Evolutionary conservation across 2,113 vertebrate species (phyloP).

Genomic region (Phycodurus eques): DNA sequence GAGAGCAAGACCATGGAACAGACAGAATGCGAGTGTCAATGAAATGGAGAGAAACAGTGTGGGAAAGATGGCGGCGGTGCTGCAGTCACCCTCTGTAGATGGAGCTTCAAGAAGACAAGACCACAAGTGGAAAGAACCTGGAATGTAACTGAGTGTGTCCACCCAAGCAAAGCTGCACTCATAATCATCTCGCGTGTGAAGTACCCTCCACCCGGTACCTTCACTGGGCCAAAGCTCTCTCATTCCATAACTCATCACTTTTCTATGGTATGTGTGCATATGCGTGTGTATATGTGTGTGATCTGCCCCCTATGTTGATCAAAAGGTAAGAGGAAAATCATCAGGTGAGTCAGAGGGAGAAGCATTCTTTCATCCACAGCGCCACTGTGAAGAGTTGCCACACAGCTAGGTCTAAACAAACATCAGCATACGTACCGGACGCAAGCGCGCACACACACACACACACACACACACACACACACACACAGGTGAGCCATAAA

Average conservation of each 20-base stretch:
- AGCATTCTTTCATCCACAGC: constrained; percentile 62
- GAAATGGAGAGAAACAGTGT: constrained; percentile 11
- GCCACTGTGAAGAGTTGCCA: constrained; percentile 48
- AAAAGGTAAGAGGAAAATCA: constrained; percentile 59
- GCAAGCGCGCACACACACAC: background rate
- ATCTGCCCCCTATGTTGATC: constrained; percentile 48
- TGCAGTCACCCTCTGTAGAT: constrained; percentile 33
- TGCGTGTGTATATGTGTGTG: constrained; percentile 27
- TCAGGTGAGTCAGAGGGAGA: constrained; percentile 68
- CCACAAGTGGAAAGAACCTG: constrained; percentile 40
- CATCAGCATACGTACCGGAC: background rate
- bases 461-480: constrained; percentile 21
- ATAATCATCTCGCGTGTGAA: constrained; percentile 41
- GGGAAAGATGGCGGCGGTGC: constrained; percentile 26
- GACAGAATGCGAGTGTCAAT: constrained; percentile 12
- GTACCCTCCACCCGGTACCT: constrained; percentile 57
- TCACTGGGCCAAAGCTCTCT: constrained; percentile 27
- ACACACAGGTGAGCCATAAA: constrained; percentile 69
- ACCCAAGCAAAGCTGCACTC: constrained; percentile 41
- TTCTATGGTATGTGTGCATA: constrained; percentile 8
- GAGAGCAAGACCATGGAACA: constrained; percentile 20
- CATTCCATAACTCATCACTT: constrained; percentile 31
- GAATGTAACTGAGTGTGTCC: constrained; percentile 61
- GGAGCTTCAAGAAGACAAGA: constrained; percentile 35
- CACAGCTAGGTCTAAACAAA: constrained; percentile 33